Evolutionary conservation across 2,888 invertebrate species (phyloP), one percentile per base, ranked within the genome.

Genomic region (Cerastoderma edule): DNA sequence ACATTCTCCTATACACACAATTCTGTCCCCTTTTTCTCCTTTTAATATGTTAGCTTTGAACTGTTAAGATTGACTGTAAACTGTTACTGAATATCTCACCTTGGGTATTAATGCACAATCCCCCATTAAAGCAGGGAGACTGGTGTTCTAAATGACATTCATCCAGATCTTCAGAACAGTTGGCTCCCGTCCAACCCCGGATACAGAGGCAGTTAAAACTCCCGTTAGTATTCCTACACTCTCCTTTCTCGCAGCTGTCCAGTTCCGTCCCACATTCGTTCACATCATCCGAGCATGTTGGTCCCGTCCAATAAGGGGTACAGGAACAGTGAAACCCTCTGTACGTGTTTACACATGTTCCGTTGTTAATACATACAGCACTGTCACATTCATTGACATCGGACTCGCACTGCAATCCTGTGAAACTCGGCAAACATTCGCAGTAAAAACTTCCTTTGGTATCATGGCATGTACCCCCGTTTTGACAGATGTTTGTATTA

Each of bases 121-220:
- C 76, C 48, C 54, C 53, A 39, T 77, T 77, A 35, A 92, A 97
- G 97, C 0, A 96, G 96, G 91, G 19, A 6, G 50, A 30, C 10
- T 32, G 3, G 4, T 4, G 6, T 16, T 94, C 94, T 57, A 95
- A 94, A 67, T 94, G 93, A 91, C 97, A 97, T 92, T 97, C 97
- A 93, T 97, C 96, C 86, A 97, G 96, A 93, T 97, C 97, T 19
- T 48, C 63, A 13, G 78, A 46, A 70, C 97, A 97, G 89, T 95
- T 95, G 6, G 91, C 92, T 0, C 97, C 97, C 10, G 96, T 94
- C 93, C 95, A 97, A 19, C 97, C 97, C 0, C 97, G 44, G 1
- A 33, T 19, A 67, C 84, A 84, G 4, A 65, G 22, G 54, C 84
- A 84, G 19, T 39, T 24, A 56, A 69, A 69, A 2, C 44, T 10